Evolutionary conservation across 2,888 invertebrate genomes (phyloP), one percentile per base, ranked within the genome.

Genomic region (Pardosa pseudoannulata): DNA sequence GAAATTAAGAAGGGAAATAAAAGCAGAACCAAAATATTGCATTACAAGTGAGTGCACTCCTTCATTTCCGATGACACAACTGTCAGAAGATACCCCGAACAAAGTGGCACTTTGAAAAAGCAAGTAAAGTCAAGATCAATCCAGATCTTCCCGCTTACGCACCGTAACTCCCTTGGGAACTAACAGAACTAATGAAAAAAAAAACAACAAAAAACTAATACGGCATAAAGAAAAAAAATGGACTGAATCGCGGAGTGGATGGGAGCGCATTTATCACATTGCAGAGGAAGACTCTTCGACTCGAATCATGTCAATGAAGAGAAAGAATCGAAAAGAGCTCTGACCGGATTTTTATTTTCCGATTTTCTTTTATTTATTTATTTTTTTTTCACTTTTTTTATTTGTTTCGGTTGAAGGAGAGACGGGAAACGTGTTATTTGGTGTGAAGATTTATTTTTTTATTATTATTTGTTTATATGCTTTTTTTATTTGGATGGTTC

Each of bases 271-370:
- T 85, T 79, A 85, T 85, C 83, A 79, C 78, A 36, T 56, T 41
- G 29, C 65, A 50, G 81, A 46, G 71, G 67, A 76, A 71, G 46
- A 36, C 23, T 46, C 65, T 81, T 81, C 81, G 68, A 75, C 56
- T 85, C 39, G 31, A 72, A 79, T 85, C 83, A 78, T 85, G 83
- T 85, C 83, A 85, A 85, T 85, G 78, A 67, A 11, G 68, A 11
- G 19, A 19, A 31, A 74, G 67, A 72, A 73, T 78, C 71, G 70
- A 68, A 62, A 67, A 41, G 41, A 80, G 80, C 65, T 80, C 56
- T 73, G 79, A 80, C 73, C 64, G 70, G 39, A 50, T 67, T 73
- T 80, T 28, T 31, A 23, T n/a, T n/a, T n/a, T n/a, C 23, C 28
- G 28, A 41, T 50, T 68, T 75, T 39, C 29, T 56, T 68, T 81